A percentile compares a stretch with the other conserved stretches of the same genome.
Conservation (phyloP, 2,797 vertebrate genomes). For the Ara ararauna region DNA sequence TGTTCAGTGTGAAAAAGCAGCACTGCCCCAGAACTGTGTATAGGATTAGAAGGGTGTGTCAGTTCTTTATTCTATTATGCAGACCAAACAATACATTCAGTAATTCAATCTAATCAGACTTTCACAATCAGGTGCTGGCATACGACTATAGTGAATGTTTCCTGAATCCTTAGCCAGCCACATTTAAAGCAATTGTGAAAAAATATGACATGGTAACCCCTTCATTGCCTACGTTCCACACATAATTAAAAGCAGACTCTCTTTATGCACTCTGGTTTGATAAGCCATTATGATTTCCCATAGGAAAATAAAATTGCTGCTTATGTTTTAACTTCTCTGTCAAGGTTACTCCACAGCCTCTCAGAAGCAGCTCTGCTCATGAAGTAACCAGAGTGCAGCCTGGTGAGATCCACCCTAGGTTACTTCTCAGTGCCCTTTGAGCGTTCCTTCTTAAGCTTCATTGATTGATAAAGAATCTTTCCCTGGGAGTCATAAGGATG, state of each 20-base stretch:
- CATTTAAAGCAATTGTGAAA: background rate
- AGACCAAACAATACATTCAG: conserved; percentile 55
- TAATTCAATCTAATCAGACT: conserved; percentile 63
- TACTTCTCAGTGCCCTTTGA: background rate
- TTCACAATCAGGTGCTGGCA: conserved; percentile 47
- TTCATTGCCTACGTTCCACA: background rate
- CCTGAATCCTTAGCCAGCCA: conserved; percentile 47
- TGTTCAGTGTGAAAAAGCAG: background rate
- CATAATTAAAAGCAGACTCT: background rate
- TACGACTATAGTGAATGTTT: conserved; percentile 45
- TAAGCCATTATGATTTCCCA: background rate
- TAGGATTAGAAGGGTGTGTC: conserved; percentile 58
- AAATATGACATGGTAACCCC: background rate
- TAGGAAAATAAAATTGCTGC: background rate
- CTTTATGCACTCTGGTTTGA: background rate
- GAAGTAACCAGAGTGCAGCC: background rate
- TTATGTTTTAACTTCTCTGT: background rate
- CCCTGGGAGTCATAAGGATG: background rate
- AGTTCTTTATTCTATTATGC: conserved; percentile 63
- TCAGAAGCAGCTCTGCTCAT: background rate
- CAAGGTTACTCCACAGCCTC: background rate
- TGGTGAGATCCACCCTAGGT: background rate
- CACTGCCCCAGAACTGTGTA: background rate
- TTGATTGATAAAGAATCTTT: background rate
- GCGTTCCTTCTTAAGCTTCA: background rate